Conservation (phyloP, 2,797 vertebrate species). For the Melanogrammus aeglefinus region DNA sequence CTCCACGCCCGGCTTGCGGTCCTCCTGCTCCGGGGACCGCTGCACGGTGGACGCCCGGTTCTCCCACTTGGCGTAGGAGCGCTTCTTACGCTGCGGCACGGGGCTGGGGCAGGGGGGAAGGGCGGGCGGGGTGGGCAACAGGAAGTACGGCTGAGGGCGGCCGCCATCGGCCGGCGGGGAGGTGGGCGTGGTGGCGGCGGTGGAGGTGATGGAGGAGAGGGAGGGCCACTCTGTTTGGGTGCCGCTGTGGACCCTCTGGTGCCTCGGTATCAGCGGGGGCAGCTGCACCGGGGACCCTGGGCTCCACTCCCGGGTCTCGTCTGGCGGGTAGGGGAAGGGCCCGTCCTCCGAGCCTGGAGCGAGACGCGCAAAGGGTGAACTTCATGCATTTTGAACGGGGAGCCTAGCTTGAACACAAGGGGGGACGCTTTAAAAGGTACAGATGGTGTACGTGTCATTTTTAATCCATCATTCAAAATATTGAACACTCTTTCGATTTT, state of each 20-base stretch:
- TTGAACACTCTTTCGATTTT: neutral
- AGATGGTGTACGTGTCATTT: neutral
- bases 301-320: constrained; percentile 77
- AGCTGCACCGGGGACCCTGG: constrained; percentile 76
- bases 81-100: constrained; percentile 79
- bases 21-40: constrained; percentile 74
- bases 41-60: constrained; percentile 80
- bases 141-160: constrained; percentile 49
- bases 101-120: constrained; percentile 82
- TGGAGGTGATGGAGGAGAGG: neutral
- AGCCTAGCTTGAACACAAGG: neutral
- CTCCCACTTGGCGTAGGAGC: constrained; percentile 90
- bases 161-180: constrained; percentile 27
- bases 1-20: constrained; percentile 75
- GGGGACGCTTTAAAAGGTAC: neutral
- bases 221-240: constrained; percentile 84
- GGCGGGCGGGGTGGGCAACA: constrained; percentile 43
- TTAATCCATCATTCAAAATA: neutral
- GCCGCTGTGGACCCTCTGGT: constrained; percentile 77
- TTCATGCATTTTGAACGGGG: neutral
- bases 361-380: neutral
- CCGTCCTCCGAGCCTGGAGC: constrained; percentile 80
- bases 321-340: constrained; percentile 76
- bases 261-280: constrained; percentile 69
- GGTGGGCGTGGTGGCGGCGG: neutral